A percentile compares a stretch with the other conserved stretches of the same genome.
phyloP scores from a whole-genome alignment of 2,888 invertebrate genomes.

The Geophilus truncorum region DNA sequence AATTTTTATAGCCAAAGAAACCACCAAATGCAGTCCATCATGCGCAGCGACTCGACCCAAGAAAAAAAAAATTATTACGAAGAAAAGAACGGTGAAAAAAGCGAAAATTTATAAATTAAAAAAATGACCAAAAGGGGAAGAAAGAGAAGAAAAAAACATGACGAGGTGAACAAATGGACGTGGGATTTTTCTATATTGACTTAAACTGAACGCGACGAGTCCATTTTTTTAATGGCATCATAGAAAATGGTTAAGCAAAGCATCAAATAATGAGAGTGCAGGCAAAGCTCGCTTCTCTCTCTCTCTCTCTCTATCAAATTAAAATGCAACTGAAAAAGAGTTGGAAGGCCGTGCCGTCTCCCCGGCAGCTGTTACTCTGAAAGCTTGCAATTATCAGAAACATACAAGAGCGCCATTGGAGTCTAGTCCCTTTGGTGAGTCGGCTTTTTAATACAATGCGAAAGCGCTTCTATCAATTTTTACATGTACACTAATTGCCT shows the following conservation, averaged over 20 bases:
- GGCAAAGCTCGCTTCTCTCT: background rate
- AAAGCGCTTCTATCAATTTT: slow-evolving; percentile 31
- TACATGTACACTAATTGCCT: slow-evolving; percentile 32
- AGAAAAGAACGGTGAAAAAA: background rate
- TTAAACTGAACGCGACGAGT: background rate
- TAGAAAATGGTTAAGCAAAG: slow-evolving; percentile 9
- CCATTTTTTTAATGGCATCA: background rate
- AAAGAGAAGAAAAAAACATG: too few relatives aligned
- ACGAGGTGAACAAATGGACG: background rate
- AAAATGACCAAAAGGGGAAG: background rate
- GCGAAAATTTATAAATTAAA: background rate
- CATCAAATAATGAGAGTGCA: slow-evolving; percentile 20
- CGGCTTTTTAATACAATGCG: slow-evolving; percentile 22
- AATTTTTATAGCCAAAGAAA: background rate
- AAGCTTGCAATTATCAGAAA: slow-evolving; percentile 30
- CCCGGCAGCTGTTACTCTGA: slow-evolving; percentile 25
- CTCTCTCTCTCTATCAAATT: background rate
- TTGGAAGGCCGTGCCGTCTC: slow-evolving; percentile 11
- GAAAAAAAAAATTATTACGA: background rate
- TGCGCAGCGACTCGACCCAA: background rate
- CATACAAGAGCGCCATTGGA: slow-evolving; percentile 17
- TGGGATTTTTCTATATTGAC: background rate
- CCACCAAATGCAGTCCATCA: background rate
- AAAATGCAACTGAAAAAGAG: slow-evolving; percentile 16
- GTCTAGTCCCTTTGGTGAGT: slow-evolving; percentile 4